Conservation (phyloP, 2,888 invertebrate species). For the Eumerus sabulonum region DNA sequence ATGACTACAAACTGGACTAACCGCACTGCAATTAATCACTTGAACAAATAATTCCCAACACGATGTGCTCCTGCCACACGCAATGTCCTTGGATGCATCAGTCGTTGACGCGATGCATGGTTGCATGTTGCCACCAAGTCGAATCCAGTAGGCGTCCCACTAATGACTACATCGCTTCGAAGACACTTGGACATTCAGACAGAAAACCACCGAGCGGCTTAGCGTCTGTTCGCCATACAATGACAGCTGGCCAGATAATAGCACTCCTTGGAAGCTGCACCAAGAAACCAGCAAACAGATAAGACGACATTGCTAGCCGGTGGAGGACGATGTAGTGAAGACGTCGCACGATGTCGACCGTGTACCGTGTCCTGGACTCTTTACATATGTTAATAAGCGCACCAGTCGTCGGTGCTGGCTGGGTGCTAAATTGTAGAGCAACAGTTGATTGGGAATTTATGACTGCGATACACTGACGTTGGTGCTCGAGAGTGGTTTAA, state of each 20-base stretch:
- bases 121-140: conserved; percentile 31
- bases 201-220: conserved; percentile 29
- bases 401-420: conserved; percentile 1
- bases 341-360: conserved; percentile 27
- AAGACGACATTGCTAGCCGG: conserved; percentile 31
- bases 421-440: conserved; percentile 7
- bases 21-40: conserved; percentile 51
- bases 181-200: conserved; percentile 20
- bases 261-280: too few species aligned
- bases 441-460: conserved; percentile 42
- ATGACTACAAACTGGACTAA: not conserved
- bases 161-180: conserved; percentile 51
- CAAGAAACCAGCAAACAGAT: too few species aligned
- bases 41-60: conserved; percentile 55
- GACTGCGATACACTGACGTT: conserved; percentile 30
- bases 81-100: conserved; percentile 53
- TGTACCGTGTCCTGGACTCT: conserved; percentile 20
- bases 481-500: conserved; percentile 42
- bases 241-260: conserved; percentile 39
- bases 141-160: conserved; percentile 56
- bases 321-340: not conserved
- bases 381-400: conserved; percentile 60
- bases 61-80: conserved; percentile 28
- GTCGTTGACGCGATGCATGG: too few species aligned
- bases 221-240: conserved; percentile 31